These are phyloP conservation scores for Euplexia lucipara DNA, from an alignment of 2,888 invertebrate species.

Conservation along the genomic window DNA sequence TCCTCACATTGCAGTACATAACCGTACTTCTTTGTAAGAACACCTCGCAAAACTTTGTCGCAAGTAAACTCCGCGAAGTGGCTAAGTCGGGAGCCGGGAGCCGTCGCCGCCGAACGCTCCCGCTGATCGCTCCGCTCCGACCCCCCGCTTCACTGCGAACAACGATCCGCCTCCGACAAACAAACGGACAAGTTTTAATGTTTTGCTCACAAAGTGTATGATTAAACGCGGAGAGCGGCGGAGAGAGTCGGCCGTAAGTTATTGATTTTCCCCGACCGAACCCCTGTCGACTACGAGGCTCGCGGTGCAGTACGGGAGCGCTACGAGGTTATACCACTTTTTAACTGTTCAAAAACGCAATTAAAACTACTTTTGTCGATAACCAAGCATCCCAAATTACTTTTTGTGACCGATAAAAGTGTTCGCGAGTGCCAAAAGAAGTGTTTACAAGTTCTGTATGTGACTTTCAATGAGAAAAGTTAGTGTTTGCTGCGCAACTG, in stretches of 20 bases:
- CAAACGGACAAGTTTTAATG: constrained; percentile 91
- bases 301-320: constrained; percentile 80
- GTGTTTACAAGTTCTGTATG: constrained; percentile 80
- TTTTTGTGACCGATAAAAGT: constrained; percentile 71
- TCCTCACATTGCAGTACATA: constrained; percentile 87
- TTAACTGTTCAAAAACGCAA: constrained; percentile 72
- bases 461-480: constrained; percentile 86
- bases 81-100: constrained; percentile 73
- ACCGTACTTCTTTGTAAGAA: constrained; percentile 89
- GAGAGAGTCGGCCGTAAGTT: constrained; percentile 91
- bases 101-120: constrained; percentile 74
- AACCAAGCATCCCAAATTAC: constrained; percentile 67
- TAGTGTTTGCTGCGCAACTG: constrained; percentile 84
- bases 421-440: constrained; percentile 72
- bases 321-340: constrained; percentile 77
- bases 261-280: constrained; percentile 91
- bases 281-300: constrained; percentile 88
- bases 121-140: constrained; percentile 71
- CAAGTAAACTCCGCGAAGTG: constrained; percentile 87
- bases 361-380: constrained; percentile 77
- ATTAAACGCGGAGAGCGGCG: constrained; percentile 91
- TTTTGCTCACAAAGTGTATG: constrained; percentile 91
- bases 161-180: constrained; percentile 87
- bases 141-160: constrained; percentile 75
- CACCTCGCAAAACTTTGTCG: constrained; percentile 89